Percentiles rank a stretch among this genome's conserved stretches.
These are phyloP conservation scores for Alcedo atthis DNA, from an alignment of 2,797 vertebrate species.

Conservation along the genomic window DNA sequence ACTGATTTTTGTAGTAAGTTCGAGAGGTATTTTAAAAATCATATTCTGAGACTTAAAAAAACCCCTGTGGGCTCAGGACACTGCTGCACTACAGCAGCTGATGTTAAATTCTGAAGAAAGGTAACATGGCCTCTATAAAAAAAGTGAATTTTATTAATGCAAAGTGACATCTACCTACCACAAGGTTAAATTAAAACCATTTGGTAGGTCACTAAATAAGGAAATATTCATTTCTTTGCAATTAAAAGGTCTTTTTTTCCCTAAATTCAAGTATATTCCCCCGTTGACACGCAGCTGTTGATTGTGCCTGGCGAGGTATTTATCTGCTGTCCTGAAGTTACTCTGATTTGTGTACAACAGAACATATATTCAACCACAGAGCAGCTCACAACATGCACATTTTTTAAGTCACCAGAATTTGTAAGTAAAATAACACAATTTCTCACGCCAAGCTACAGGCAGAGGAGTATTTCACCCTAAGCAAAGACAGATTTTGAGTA, in stretches of 20 bases:
- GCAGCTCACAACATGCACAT: neutral
- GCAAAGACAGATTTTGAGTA: neutral
- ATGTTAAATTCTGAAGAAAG: slow-evolving; percentile 5
- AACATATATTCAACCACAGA: neutral
- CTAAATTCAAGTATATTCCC: neutral
- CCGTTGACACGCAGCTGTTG: slow-evolving; percentile 20
- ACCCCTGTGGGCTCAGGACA: neutral
- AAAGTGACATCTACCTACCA: slow-evolving; percentile 58
- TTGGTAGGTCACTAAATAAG: slow-evolving; percentile 56
- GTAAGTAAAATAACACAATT: slow-evolving; percentile 9
- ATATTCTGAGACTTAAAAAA: neutral
- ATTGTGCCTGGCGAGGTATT: neutral
- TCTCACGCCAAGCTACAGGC: slow-evolving; percentile 7
- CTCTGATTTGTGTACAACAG: neutral
- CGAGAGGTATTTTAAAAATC: neutral
- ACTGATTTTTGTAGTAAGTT: neutral
- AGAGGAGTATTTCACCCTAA: neutral
- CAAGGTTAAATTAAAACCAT: slow-evolving; percentile 72
- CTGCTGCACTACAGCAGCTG: neutral
- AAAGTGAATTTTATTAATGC: slow-evolving; percentile 55
- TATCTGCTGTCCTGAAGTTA: slow-evolving; percentile 8
- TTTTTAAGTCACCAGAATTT: neutral
- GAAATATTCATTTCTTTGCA: slow-evolving; percentile 67
- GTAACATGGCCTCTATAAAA: slow-evolving; percentile 24
- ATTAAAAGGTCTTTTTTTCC: slow-evolving; percentile 58